Percentiles rank a stretch among this genome's conserved stretches.
phyloP scores from a whole-genome alignment of 23 tunicate genomes.

The Ciona savignyi region DNA sequence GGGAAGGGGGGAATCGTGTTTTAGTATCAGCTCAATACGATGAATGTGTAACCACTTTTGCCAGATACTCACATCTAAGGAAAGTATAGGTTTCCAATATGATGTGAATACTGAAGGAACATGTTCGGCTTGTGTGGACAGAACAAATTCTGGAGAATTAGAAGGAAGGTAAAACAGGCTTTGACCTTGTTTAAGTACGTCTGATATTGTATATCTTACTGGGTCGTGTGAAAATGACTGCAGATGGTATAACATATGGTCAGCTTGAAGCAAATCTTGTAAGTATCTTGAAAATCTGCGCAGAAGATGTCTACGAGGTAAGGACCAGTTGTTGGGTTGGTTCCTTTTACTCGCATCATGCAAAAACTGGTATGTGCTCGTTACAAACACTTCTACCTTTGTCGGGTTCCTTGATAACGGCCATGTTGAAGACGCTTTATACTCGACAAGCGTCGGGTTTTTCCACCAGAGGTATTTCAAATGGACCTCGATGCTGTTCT shows the following conservation, averaged over 20 bases:
- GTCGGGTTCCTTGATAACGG: conserved; percentile 42
- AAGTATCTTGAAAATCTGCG: conserved; percentile 42
- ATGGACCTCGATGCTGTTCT: conserved; percentile 20
- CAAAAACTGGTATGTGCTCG: conserved; percentile 70
- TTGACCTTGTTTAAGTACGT: conserved; percentile 41
- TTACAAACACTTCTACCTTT: conserved; percentile 59
- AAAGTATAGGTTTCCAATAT: conserved; percentile 81
- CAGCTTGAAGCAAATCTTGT: conserved; percentile 60
- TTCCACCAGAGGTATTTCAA: conserved; percentile 58
- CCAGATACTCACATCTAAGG: conserved; percentile 61
- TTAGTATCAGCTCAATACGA: conserved; percentile 60
- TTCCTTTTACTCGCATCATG: conserved; percentile 36
- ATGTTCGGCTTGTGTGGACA: conserved; percentile 50
- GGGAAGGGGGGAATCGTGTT: conserved; percentile 55
- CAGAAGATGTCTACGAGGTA: conserved; percentile 23
- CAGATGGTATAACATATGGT: conserved; percentile 69
- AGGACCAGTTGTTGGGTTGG: conserved; percentile 37
- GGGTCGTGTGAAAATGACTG: conserved; percentile 42
- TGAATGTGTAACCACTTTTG: conserved; percentile 88
- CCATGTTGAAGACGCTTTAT: conserved; percentile 65
- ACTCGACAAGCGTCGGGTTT: conserved; percentile 56
- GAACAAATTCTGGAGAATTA: conserved; percentile 51
- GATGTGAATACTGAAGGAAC: conserved; percentile 25
- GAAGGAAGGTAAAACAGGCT: conserved; percentile 67
- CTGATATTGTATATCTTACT: conserved; percentile 29